Percentiles rank a stretch among this genome's conserved stretches.
Conservation (phyloP, 2,888 invertebrate genomes). For the Drosophila demipolita region DNA sequence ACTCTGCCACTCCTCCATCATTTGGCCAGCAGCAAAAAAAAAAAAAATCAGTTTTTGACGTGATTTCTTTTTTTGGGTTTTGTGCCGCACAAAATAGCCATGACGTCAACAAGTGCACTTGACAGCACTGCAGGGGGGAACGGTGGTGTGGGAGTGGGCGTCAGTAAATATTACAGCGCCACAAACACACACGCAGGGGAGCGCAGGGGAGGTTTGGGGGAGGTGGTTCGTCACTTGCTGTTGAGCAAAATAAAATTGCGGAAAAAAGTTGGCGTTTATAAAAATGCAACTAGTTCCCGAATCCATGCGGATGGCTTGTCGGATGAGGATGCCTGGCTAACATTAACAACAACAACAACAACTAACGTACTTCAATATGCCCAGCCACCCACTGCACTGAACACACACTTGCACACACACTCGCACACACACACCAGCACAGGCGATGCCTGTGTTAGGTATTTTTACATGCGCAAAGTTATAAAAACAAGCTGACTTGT, state of each 20-base stretch:
- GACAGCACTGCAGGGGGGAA: slow-evolving; percentile 60
- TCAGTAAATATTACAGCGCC: slow-evolving; percentile 71
- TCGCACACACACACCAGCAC: slow-evolving; percentile 6
- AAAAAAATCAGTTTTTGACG: slow-evolving; percentile 66
- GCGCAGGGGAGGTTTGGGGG: neutral
- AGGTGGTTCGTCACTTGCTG: neutral
- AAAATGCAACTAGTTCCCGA: slow-evolving; percentile 75
- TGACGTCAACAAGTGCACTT: slow-evolving; percentile 79
- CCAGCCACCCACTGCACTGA: slow-evolving; percentile 11
- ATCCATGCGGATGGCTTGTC: slow-evolving; percentile 34
- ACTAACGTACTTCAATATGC: slow-evolving; percentile 32
- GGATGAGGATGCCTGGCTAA: slow-evolving; percentile 51
- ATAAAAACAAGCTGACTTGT: slow-evolving; percentile 58
- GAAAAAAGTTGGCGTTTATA: slow-evolving; percentile 64
- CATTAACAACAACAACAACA: slow-evolving; percentile 29
- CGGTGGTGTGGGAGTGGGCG: slow-evolving; percentile 17
- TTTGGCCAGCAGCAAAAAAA: slow-evolving; percentile 28
- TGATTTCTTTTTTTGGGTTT: slow-evolving; percentile 63
- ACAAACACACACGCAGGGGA: slow-evolving; percentile 64
- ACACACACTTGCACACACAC: slow-evolving; percentile 18
- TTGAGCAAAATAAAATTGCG: slow-evolving; percentile 47
- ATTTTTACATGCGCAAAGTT: slow-evolving; percentile 44
- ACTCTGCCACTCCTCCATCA: neutral
- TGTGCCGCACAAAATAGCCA: slow-evolving; percentile 71
- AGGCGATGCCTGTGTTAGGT: slow-evolving; percentile 1